These are phyloP conservation scores for Theocolax elegans DNA, from an alignment of 1,140 invertebrate genomes.

Conservation along the genomic window DNA sequence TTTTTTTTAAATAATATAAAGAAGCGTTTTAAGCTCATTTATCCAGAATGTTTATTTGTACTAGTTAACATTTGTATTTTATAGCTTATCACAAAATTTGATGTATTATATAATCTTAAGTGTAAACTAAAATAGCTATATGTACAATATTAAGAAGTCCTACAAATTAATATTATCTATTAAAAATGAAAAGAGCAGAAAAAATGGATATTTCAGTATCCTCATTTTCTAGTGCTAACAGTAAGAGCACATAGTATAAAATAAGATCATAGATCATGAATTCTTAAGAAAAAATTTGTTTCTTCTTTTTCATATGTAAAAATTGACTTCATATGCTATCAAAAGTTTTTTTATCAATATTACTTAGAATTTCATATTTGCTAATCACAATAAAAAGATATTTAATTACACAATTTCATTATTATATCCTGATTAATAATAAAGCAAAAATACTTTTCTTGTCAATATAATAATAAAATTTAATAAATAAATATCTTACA, in stretches of 20 bases:
- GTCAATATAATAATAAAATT: background rate
- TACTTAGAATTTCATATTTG: too few relatives aligned
- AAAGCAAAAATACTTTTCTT: background rate
- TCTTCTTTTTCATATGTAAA: constrained; percentile 23
- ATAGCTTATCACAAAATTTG: background rate
- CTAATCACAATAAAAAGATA: background rate
- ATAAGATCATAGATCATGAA: background rate
- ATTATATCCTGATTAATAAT: background rate
- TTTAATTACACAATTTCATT: constrained; percentile 6
- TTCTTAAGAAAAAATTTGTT: constrained; percentile 1
- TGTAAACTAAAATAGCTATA: constrained; percentile 20
- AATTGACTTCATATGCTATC: too few relatives aligned
- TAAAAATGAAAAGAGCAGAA: background rate
- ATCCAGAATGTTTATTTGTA: background rate
- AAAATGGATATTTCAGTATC: constrained; percentile 13
- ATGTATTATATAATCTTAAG: background rate
- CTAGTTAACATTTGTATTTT: background rate
- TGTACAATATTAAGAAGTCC: constrained; percentile 16
- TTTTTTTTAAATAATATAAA: background rate
- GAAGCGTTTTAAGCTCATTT: too few relatives aligned
- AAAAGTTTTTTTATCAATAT: background rate
- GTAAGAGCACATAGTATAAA: background rate
- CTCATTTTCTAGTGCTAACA: constrained; percentile 14
- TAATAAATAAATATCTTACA: constrained; percentile 29
- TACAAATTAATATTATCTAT: constrained; percentile 16